A percentile compares a stretch with the other conserved stretches of the same genome.
Conservation (phyloP, 2,113 vertebrate genomes). For the Athene cunicularia region DNA sequence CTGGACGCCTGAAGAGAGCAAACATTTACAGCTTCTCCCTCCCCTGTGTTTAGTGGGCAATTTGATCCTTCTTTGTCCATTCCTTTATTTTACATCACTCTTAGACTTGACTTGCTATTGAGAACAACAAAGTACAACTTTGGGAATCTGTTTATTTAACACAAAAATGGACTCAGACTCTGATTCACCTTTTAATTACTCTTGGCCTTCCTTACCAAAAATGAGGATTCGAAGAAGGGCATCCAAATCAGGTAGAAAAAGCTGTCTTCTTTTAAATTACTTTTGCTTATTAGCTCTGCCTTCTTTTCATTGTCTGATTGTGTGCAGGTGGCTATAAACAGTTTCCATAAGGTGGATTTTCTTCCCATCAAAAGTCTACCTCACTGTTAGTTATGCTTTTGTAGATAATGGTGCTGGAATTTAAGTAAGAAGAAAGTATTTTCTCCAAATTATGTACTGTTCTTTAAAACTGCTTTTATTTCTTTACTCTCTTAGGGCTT, state of each 20-base stretch:
- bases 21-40: slow-evolving; percentile 78
- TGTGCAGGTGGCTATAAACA: neutral
- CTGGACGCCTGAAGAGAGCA: slow-evolving; percentile 78
- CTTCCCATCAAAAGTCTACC: neutral
- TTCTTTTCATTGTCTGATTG: slow-evolving; percentile 1
- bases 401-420: neutral
- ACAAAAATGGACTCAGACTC: slow-evolving; percentile 95
- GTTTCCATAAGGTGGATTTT: neutral
- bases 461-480: neutral
- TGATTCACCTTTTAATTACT: slow-evolving; percentile 98
- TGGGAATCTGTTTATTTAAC: slow-evolving; percentile 41
- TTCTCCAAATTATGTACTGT: neutral
- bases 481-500: neutral
- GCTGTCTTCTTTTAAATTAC: neutral
- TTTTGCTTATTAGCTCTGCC: neutral
- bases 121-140: slow-evolving; percentile 46
- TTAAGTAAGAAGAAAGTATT: neutral
- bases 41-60: slow-evolving; percentile 71
- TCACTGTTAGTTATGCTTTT: neutral
- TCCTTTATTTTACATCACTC: slow-evolving; percentile 76
- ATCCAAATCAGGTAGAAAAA: slow-evolving; percentile 87
- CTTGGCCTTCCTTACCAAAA: slow-evolving; percentile 97
- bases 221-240: slow-evolving; percentile 91
- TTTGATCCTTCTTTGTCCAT: slow-evolving; percentile 76
- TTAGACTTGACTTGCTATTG: slow-evolving; percentile 65